A percentile compares a stretch with the other conserved stretches of the same genome.
Evolutionary conservation across 1,140 invertebrate species (phyloP).

Genomic region (Bombyx mandarina): DNA sequence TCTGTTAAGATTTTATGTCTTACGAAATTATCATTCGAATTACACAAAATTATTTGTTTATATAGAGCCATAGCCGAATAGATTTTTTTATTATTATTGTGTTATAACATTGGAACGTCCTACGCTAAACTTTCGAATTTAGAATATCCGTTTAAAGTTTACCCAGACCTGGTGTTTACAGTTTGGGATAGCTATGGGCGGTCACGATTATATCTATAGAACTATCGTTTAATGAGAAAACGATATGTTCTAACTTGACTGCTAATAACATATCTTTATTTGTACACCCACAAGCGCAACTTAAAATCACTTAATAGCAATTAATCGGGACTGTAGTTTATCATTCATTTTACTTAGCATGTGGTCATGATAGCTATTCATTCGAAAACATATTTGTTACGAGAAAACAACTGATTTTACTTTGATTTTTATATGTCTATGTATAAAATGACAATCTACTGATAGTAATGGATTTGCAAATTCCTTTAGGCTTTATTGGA

Average conservation of each 20-base stretch:
- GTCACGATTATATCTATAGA: conserved; percentile 25
- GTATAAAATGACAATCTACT: too few relatives aligned
- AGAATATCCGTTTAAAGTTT: conserved; percentile 26
- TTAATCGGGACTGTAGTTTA: too few relatives aligned
- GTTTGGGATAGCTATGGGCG: conserved; percentile 28
- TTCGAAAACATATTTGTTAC: too few relatives aligned
- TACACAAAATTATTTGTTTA: conserved; percentile 8
- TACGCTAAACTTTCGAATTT: conserved; percentile 26
- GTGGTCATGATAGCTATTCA: too few relatives aligned
- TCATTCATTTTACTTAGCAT: too few relatives aligned
- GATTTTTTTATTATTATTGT: conserved; percentile 21
- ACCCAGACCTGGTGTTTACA: conserved; percentile 22
- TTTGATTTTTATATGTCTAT: too few relatives aligned
- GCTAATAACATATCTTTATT: conserved; percentile 5
- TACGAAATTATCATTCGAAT: too few relatives aligned
- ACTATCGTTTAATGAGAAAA: conserved; percentile 25
- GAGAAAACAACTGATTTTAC: too few relatives aligned
- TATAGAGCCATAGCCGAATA: conserved; percentile 12
- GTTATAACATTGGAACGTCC: conserved; percentile 32
- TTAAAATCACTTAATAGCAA: too few relatives aligned
- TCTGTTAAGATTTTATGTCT: too few relatives aligned
- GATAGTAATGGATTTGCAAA: conserved; percentile 17
- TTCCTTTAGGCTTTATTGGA: conserved; percentile 15
- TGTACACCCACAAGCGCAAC: conserved; percentile 8
- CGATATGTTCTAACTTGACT: conserved; percentile 17